Evolutionary conservation across 1,140 invertebrate genomes (phyloP), one percentile per base, ranked within the genome.

Genomic region (Meteorus sp.): DNA sequence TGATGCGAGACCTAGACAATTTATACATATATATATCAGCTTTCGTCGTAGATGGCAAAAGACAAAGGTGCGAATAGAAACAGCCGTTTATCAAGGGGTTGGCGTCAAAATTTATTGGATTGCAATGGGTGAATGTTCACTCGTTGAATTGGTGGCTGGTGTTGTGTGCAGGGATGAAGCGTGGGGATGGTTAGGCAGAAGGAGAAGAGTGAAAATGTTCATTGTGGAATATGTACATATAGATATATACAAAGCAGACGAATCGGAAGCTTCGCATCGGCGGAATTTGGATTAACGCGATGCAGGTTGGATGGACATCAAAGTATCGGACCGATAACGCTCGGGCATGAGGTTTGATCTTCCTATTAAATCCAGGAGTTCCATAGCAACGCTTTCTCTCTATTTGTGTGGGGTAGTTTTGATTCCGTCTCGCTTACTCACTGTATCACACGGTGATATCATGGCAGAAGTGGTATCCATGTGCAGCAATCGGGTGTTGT

Each of bases 341-440:
- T 35, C 39, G 39, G 39, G 53, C 51, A 56, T 60, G 68, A 70
- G 68, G 68, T 69, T 66, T 69, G 67, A 72, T 72, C 69, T 69
- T 71, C 64, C 67, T 64, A 68, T 72, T 72, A 71, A 72, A 72
- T 71, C 69, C 67, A 59, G 63, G 64, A 66, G n/a, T n/a, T n/a
- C n/a, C n/a, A n/a, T n/a, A n/a, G n/a, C n/a, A n/a, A n/a, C n/a
- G n/a, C n/a, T n/a, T n/a, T n/a, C n/a, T n/a, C n/a, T n/a, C n/a
- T n/a, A n/a, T n/a, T n/a, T n/a, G n/a, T n/a, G n/a, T n/a, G n/a
- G n/a, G n/a, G n/a, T n/a, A n/a, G n/a, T n/a, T n/a, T n/a, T n/a
- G n/a, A n/a, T 56, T 43, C 53, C 27, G n/a, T n/a, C n/a, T n/a
- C n/a, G n/a, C n/a, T n/a, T n/a, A n/a, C n/a, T n/a, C n/a, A n/a